Conservation (phyloP, 2,888 invertebrate genomes). For the Patella ulyssiponensis region DNA sequence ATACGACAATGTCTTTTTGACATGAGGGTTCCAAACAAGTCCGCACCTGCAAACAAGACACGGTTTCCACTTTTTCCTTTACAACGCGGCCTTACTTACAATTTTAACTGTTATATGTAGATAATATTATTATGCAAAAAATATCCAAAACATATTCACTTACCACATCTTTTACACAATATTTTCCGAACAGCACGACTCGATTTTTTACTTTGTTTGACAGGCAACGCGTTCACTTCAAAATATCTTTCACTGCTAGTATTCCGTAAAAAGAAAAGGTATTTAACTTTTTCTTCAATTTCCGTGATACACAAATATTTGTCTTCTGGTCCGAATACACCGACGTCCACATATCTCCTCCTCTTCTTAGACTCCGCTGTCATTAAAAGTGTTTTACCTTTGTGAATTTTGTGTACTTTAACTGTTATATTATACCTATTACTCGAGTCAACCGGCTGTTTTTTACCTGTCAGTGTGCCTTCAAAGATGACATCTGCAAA, state of each 20-base stretch:
- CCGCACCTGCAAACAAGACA: too few relatives aligned
- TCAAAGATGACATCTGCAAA: conserved; percentile 5
- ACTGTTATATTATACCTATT: conserved; percentile 7
- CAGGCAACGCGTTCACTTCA: neutral
- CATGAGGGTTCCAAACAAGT: too few relatives aligned
- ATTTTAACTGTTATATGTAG: too few relatives aligned
- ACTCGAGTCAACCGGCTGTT: neutral
- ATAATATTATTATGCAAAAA: too few relatives aligned
- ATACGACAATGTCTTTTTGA: too few relatives aligned
- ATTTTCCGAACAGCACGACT: neutral
- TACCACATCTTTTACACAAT: neutral
- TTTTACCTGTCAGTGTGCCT: conserved; percentile 4
- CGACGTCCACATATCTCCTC: neutral
- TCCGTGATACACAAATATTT: neutral
- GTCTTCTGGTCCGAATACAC: neutral
- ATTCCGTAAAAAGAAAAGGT: neutral
- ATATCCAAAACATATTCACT: neutral
- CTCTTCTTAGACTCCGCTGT: neutral
- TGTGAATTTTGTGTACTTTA: conserved; percentile 3
- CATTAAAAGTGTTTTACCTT: neutral
- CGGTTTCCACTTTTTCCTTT: too few relatives aligned
- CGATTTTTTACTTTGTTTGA: neutral
- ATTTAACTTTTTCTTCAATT: neutral
- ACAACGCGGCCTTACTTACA: too few relatives aligned
- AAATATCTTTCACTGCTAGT: neutral